Evolutionary conservation across 1,140 invertebrate genomes (phyloP).

Genomic region (Ceratina japonica): DNA sequence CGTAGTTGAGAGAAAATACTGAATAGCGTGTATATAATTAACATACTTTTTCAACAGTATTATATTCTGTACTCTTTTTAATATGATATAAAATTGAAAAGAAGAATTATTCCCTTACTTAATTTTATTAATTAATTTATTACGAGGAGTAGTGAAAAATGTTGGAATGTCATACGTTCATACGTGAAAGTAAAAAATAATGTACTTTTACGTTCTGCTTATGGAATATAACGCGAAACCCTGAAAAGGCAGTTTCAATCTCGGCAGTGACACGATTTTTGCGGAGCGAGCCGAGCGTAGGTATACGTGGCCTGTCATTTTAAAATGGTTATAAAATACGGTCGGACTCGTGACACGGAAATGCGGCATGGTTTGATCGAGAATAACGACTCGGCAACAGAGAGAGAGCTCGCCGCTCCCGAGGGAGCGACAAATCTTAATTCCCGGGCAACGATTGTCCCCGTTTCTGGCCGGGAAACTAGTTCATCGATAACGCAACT

Average conservation of each 20-base stretch:
- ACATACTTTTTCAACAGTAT: too few relatives aligned
- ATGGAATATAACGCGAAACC: too few relatives aligned
- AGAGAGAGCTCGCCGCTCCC: background rate
- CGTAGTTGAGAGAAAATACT: too few relatives aligned
- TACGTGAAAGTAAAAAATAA: too few relatives aligned
- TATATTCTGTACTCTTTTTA: too few relatives aligned
- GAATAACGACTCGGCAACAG: background rate
- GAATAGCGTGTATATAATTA: too few relatives aligned
- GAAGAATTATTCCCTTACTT: too few relatives aligned
- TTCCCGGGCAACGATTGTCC: constrained; percentile 38
- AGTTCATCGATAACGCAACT: constrained; percentile 28
- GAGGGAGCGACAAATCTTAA: constrained; percentile 40
- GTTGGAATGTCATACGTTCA: too few relatives aligned
- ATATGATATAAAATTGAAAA: too few relatives aligned
- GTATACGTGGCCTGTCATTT: background rate
- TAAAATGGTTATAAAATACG: constrained; percentile 7
- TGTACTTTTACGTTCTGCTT: too few relatives aligned
- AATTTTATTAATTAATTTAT: too few relatives aligned
- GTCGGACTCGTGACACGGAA: constrained; percentile 22
- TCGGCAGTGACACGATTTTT: background rate
- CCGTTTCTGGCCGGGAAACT: constrained; percentile 5
- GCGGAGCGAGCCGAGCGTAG: background rate
- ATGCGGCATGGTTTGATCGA: constrained; percentile 16
- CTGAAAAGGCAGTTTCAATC: background rate
- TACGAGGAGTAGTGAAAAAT: too few relatives aligned